Conservation (phyloP, 1,140 invertebrate species). For the Cardiocondyla obscurior region DNA sequence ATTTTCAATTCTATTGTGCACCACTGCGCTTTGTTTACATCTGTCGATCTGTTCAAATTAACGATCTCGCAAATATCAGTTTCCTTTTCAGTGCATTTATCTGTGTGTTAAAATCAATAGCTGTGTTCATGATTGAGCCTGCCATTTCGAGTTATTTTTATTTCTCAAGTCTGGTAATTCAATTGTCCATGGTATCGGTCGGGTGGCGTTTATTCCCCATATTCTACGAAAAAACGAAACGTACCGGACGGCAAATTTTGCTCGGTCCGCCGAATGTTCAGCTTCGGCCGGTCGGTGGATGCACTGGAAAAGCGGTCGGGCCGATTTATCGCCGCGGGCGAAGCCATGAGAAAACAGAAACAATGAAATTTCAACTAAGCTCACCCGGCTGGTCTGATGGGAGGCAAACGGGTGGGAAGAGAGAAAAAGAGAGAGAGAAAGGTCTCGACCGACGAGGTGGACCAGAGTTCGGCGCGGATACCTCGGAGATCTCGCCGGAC, state of each 20-base stretch:
- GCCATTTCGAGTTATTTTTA: constrained; percentile 13
- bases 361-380: constrained; percentile 70
- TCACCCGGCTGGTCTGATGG: not conserved
- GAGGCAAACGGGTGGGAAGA: too few relatives aligned
- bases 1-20: constrained; percentile 2
- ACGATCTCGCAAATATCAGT: not conserved
- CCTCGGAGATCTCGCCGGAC: constrained; percentile 61
- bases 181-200: constrained; percentile 17
- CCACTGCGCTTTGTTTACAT: not conserved
- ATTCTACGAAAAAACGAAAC: constrained; percentile 24
- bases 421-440: not conserved
- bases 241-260: constrained; percentile 41
- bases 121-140: not conserved
- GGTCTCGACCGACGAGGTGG: not conserved
- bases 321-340: constrained; percentile 62
- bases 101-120: not conserved
- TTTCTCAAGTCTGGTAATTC: constrained; percentile 28
- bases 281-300: constrained; percentile 11
- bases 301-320: constrained; percentile 54
- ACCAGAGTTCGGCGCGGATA: constrained; percentile 52
- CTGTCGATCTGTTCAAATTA: constrained; percentile 1
- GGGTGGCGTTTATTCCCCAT: constrained; percentile 35
- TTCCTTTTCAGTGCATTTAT: not conserved
- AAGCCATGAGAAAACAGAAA: constrained; percentile 61
- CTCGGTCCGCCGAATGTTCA: constrained; percentile 15